phyloP scores from a whole-genome alignment of 1,140 invertebrate species.

The Psilanteris sp. region DNA sequence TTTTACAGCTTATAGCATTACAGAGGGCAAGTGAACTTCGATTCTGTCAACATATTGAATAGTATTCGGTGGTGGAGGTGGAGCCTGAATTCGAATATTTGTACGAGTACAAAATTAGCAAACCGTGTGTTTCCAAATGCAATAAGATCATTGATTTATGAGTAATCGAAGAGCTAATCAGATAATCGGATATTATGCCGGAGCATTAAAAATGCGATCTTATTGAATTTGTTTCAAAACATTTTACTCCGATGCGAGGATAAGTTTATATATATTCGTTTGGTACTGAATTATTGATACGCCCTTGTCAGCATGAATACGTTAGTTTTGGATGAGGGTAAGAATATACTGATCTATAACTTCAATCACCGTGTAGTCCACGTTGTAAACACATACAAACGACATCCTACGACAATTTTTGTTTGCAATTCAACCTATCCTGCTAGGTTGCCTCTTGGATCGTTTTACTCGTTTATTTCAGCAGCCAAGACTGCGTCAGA shows the following conservation, averaged over 20 bases:
- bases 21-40: conserved; percentile 22
- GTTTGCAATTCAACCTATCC: no score
- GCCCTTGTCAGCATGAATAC: conserved; percentile 1
- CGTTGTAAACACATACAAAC: no score
- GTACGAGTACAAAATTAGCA: conserved; percentile 1
- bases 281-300: conserved; percentile 11
- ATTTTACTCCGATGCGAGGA: no score
- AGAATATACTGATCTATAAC: no score
- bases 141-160: no score
- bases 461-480: no score
- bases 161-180: conserved; percentile 1
- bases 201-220: no score
- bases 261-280: no score
- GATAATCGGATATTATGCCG: conserved; percentile 3
- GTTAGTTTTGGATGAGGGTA: neutral
- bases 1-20: conserved; percentile 46
- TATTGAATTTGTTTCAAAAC: conserved; percentile 8
- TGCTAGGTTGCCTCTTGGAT: no score
- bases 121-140: no score
- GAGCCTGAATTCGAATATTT: neutral
- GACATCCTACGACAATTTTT: no score
- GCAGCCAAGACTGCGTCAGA: conserved; percentile 49
- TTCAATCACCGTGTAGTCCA: no score
- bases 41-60: conserved; percentile 49
- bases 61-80: conserved; percentile 1